phyloP scores from a whole-genome alignment of 2,888 invertebrate species.

The Erebia epiphron region DNA sequence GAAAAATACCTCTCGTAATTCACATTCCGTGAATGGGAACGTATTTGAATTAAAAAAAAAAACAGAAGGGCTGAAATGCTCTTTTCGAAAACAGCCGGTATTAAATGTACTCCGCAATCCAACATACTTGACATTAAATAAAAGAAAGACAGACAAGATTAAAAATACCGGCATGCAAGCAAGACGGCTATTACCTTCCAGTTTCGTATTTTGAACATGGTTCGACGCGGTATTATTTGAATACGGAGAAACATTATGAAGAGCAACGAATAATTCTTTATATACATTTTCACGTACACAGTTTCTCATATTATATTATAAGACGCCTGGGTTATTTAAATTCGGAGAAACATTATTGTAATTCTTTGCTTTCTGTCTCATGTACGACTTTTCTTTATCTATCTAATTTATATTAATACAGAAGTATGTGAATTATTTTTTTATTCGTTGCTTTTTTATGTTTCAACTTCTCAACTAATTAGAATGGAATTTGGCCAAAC shows the following conservation, averaged over 20 bases:
- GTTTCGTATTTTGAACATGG: too few species aligned
- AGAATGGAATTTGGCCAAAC: too few species aligned
- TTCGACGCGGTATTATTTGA: not conserved
- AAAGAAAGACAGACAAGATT: slow-evolving; percentile 10
- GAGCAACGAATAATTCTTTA: not conserved
- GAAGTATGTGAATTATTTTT: too few species aligned
- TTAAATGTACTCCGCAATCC: slow-evolving; percentile 12
- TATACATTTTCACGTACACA: not conserved
- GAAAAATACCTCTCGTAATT: slow-evolving; percentile 10
- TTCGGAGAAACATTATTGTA: too few species aligned
- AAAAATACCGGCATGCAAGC: slow-evolving; percentile 15
- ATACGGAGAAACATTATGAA: not conserved
- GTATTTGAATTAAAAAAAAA: slow-evolving; percentile 36
- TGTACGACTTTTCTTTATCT: too few species aligned
- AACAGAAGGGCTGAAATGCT: slow-evolving; percentile 11
- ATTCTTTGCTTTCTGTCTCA: too few species aligned
- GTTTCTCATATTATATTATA: not conserved
- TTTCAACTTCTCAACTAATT: too few species aligned
- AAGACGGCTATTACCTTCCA: not conserved
- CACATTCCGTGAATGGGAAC: slow-evolving; percentile 34
- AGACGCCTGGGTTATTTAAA: too few species aligned
- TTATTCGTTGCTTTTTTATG: too few species aligned
- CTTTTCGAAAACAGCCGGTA: not conserved
- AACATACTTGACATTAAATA: slow-evolving; percentile 1
- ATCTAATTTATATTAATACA: too few species aligned